Conservation (phyloP, 2,888 invertebrate genomes). For the Ophion costatus region DNA sequence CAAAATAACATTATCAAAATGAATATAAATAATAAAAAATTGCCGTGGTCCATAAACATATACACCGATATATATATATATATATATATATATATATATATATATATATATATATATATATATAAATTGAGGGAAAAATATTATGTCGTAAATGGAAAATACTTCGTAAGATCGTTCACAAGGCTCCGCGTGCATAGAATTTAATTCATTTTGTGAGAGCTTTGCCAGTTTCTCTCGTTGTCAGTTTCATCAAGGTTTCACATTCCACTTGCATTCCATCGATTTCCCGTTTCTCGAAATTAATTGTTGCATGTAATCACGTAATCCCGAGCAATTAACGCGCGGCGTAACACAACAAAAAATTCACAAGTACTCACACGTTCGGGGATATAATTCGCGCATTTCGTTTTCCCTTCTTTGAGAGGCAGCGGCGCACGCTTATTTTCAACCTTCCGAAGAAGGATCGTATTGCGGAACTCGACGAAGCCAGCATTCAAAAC, state of each 20-base stretch:
- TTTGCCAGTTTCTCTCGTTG: constrained; percentile 13
- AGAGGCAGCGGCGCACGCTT: too few species aligned
- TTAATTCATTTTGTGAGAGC: not conserved
- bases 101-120: too few species aligned
- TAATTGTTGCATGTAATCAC: constrained; percentile 17
- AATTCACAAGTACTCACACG: not conserved
- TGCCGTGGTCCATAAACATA: too few species aligned
- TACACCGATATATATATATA: too few species aligned
- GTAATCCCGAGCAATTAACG: constrained; percentile 23
- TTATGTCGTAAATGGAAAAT: not conserved
- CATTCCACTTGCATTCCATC: constrained; percentile 35
- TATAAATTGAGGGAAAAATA: not conserved
- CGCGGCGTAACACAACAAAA: constrained; percentile 12
- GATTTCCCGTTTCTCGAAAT: constrained; percentile 40
- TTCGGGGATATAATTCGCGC: not conserved
- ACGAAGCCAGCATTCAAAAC: not conserved
- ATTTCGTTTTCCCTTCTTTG: not conserved
- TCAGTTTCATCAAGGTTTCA: constrained; percentile 39
- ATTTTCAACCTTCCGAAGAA: not conserved
- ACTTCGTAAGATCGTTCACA: not conserved
- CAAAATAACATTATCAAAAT: too few species aligned
- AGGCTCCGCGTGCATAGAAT: constrained; percentile 9
- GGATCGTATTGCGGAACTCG: not conserved
- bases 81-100: not conserved
- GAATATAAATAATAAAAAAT: too few species aligned